phyloP scores from a whole-genome alignment of 1,140 invertebrate genomes.

The Melipona quadrifasciata region DNA sequence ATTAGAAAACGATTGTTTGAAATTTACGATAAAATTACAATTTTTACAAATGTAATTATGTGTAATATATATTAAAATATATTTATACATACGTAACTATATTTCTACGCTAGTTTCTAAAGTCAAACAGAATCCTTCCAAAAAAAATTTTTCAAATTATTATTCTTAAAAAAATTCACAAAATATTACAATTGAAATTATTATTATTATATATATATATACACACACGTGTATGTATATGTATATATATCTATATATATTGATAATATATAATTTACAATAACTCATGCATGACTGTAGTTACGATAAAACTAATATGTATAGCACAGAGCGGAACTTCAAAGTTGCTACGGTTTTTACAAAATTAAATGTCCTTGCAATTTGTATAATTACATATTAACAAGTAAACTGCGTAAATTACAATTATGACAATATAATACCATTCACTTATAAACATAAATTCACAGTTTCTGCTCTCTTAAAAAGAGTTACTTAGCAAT shows the following conservation, averaged over 20 bases:
- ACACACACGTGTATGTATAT: conserved; percentile 17
- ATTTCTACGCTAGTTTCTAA: conserved; percentile 22
- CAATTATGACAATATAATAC: conserved; percentile 37
- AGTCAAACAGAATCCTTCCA: conserved; percentile 8
- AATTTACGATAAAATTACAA: conserved; percentile 45
- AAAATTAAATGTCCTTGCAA: conserved; percentile 36
- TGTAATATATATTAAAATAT: conserved; percentile 47
- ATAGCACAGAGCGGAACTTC: conserved; percentile 34
- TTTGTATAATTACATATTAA: conserved; percentile 52
- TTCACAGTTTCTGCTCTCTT: conserved; percentile 32
- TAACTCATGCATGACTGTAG: conserved; percentile 25
- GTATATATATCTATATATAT: conserved; percentile 17
- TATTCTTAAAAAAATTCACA: conserved; percentile 22
- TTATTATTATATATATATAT: conserved; percentile 5
- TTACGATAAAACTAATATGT: conserved; percentile 16
- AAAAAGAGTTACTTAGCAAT: conserved; percentile 31
- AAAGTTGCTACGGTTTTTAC: conserved; percentile 47
- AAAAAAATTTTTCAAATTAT: conserved; percentile 2
- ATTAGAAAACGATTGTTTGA: conserved; percentile 35
- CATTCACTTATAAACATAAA: conserved; percentile 38
- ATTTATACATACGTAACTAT: conserved; percentile 52
- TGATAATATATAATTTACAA: conserved; percentile 50
- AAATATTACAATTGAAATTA: conserved; percentile 4
- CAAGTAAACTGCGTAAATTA: conserved; percentile 47
- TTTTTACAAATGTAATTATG: conserved; percentile 49